phyloP scores from a whole-genome alignment of 2,113 vertebrate genomes.

The Tragelaphus scriptus region DNA sequence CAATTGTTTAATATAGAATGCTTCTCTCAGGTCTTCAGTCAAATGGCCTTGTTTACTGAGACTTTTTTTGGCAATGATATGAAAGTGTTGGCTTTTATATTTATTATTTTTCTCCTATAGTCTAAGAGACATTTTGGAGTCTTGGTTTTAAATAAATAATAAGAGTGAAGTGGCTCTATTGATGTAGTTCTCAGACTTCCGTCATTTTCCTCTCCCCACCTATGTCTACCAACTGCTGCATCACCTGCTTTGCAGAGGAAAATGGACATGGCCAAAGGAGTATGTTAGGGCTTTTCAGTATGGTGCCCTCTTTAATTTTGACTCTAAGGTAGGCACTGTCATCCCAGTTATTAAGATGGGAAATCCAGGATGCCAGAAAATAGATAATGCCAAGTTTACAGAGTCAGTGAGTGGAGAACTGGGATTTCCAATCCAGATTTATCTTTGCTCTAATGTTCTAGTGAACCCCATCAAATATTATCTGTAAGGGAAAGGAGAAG shows the following conservation, averaged over 20 bases:
- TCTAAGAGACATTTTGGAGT: neutral
- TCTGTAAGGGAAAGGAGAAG: neutral
- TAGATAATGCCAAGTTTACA: neutral
- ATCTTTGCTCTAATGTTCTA: neutral
- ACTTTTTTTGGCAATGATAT: neutral
- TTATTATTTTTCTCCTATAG: neutral
- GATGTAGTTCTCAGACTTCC: neutral
- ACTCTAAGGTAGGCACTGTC: neutral
- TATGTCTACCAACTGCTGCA: too few relatives aligned
- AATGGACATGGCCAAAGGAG: neutral
- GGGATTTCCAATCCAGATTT: neutral
- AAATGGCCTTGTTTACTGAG: neutral
- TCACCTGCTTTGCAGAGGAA: neutral
- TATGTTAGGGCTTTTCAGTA: neutral
- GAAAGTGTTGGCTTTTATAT: neutral
- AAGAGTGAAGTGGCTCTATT: neutral
- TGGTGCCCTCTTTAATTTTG: neutral
- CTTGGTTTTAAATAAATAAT: neutral
- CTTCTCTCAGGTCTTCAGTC: neutral
- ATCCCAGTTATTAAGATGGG: neutral
- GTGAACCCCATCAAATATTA: neutral
- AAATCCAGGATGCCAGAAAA: neutral
- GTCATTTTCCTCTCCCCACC: neutral
- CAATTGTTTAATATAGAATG: neutral
- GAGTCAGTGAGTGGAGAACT: neutral